Percentiles rank a stretch among this genome's conserved stretches.
phyloP scores from a whole-genome alignment of 1,140 invertebrate genomes.

The Dryas iulia region DNA sequence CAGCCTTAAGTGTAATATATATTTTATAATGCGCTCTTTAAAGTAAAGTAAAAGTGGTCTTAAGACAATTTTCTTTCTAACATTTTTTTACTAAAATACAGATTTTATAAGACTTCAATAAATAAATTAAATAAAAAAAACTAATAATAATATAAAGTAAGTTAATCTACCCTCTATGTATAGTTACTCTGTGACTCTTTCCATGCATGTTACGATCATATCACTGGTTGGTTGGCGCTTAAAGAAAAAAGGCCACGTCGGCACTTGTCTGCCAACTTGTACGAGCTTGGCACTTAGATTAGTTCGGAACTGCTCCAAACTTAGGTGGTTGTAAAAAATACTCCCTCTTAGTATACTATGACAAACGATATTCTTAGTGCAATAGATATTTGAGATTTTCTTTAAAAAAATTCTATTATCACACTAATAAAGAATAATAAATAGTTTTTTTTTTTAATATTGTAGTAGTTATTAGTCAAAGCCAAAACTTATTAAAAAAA shows the following conservation, averaged over 20 bases:
- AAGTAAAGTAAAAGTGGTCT: too few species aligned
- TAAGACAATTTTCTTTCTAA: too few species aligned
- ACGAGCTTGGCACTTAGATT: slow-evolving; percentile 66
- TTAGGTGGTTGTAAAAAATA: slow-evolving; percentile 29
- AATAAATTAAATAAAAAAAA: neutral
- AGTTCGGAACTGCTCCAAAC: slow-evolving; percentile 49
- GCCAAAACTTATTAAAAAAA: neutral
- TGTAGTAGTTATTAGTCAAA: neutral
- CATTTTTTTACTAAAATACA: too few species aligned
- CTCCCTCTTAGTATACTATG: neutral
- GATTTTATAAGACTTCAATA: neutral
- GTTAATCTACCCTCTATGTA: neutral
- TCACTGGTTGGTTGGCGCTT: slow-evolving; percentile 53
- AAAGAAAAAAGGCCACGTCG: slow-evolving; percentile 63
- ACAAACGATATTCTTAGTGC: neutral
- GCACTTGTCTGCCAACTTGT: slow-evolving; percentile 71
- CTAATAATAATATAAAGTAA: too few species aligned
- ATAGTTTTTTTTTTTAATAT: neutral
- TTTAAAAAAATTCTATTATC: neutral
- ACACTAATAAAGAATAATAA: neutral
- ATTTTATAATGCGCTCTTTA: too few species aligned
- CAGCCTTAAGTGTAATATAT: too few species aligned
- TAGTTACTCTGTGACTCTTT: slow-evolving; percentile 44
- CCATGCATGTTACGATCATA: slow-evolving; percentile 75
- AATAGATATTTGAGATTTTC: neutral